These are phyloP conservation scores for Alouatta palliata DNA, from an alignment of 2,113 vertebrate genomes.

Conservation along the genomic window DNA sequence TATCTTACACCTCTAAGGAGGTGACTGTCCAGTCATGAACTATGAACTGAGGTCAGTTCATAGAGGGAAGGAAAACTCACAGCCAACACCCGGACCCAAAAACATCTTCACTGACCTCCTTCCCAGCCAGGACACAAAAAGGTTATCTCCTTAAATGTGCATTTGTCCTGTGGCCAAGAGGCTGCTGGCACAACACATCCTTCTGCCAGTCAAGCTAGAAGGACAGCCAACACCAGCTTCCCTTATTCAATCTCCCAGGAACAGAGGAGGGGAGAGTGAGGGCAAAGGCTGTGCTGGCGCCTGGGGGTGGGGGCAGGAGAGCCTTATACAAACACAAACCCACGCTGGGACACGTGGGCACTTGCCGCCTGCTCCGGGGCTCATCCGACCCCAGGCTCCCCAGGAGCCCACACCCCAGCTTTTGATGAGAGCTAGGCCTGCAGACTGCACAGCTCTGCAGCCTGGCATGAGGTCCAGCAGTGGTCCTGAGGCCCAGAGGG, in stretches of 20 bases:
- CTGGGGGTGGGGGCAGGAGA: not conserved
- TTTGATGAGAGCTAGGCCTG: no score
- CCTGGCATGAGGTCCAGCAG: not conserved
- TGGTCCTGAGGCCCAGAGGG: no score
- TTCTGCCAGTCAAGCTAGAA: not conserved
- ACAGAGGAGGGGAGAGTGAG: not conserved
- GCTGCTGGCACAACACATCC: not conserved
- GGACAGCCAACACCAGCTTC: not conserved
- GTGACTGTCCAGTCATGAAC: not conserved
- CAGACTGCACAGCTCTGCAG: rapidly evolving
- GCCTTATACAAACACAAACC: not conserved
- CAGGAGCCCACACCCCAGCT: not conserved
- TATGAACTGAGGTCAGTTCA: not conserved
- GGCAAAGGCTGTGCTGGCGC: rapidly evolving
- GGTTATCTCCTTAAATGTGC: not conserved
- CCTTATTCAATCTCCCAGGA: not conserved
- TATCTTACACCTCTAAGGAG: not conserved
- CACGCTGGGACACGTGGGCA: rapidly evolving
- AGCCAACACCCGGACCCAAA: not conserved
- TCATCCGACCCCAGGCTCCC: not conserved
- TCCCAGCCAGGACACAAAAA: not conserved
- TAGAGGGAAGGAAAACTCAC: not conserved
- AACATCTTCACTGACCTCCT: not conserved
- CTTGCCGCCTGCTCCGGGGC: not conserved
- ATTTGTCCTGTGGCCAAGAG: not conserved